Base-by-base conservation (phyloP, 2,797 vertebrate genomes). In the Gymnoscopelus microlampas region DNA sequence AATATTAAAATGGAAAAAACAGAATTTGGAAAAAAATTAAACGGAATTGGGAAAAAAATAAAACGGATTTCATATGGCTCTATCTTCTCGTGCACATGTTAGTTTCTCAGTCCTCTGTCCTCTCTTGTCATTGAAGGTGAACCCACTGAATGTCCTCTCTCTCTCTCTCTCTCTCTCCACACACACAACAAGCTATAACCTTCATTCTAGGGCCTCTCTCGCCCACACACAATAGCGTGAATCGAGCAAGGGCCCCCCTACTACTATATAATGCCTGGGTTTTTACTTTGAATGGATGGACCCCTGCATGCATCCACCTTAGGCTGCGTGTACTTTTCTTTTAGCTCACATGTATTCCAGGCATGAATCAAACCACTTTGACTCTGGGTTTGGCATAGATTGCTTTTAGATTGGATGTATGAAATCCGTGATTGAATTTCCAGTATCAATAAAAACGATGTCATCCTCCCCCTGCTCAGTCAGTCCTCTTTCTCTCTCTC, bases 391-490 rank as follows among this genome's bases (percentile, higher is more conserved):
- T 66, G 63, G 55, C 63, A 60, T 19, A 24, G 51, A 19, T 76
- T 69, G 60, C 77, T 83, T 85, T 83, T 32, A 76, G 58, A 66
- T 77, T 73, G 71, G 53, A 68, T 6, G 6, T 60, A 74, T 78
- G 49, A 79, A 78, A 81, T 89, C 82, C 81, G 85, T 87, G 77
- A 90, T 87, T 85, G 51, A 75, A 82, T 85, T 78, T 83, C 80
- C 81, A 59, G 29, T 53, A 60, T 63, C 70, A 51, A 79, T 71
- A 72, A 80, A 76, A 82, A 78, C 77, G 75, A 85, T 73, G 64
- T 10, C 59, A 69, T 71, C 66, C 71, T 14, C 68, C 58, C 49
- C 54, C 78, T 61, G 48, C 54, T 78, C 26, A 39, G 15, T 60
- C 12, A 53, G 9, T 66, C 9, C 19, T 6, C 51, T 15, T 48